Evolutionary conservation across 2,113 vertebrate species (phyloP), one percentile per base, ranked within the genome.

Genomic region (Chinchilla lanigera): DNA sequence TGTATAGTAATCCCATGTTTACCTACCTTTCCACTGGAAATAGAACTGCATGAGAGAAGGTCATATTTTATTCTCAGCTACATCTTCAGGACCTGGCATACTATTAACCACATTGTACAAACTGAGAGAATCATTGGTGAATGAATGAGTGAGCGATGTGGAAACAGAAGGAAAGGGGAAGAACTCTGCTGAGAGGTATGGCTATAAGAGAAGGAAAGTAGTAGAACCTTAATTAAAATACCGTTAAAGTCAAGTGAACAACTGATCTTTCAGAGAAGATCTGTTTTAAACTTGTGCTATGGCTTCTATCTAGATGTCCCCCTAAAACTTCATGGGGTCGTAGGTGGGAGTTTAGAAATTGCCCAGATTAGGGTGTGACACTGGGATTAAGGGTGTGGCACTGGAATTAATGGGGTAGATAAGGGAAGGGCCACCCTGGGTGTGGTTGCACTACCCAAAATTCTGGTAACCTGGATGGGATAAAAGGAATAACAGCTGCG

Each of bases 211-310:
- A 81, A 91, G 28, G 19, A 17, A 89, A 86, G 9, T 61, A 75
- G 26, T 47, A 89, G 28, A 93, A 58, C 0, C 61, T 28, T 24
- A 81, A 8, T 69, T 69, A 83, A 20, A 1, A 52, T 88, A 93
- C 35, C 7, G 77, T 65, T 71, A 82, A 86, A 65, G 61, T 95
- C 69, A 93, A 84, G n/a, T 87, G 67, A 96, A 94, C 20, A 61
- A 38, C 60, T 50, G 24, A 61, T 7, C 52, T 80, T 95, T 96
- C 22, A 75, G 83, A 90, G 63, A 22, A 93, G 24, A 8, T 6
- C 24, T 91, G 44, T 4, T 61, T 78, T 89, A 73, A 77, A 77
- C 41, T 47, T 77, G 41, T 69, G 35, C 16, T 77, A 28, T 47
- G 41, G 12, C 26, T 30, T 77, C 41, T 47, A 28, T 77, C 38